Evolutionary conservation across 2,113 vertebrate species (phyloP), one percentile per base, ranked within the genome.

Genomic region (Tychaedon coryphoeus): DNA sequence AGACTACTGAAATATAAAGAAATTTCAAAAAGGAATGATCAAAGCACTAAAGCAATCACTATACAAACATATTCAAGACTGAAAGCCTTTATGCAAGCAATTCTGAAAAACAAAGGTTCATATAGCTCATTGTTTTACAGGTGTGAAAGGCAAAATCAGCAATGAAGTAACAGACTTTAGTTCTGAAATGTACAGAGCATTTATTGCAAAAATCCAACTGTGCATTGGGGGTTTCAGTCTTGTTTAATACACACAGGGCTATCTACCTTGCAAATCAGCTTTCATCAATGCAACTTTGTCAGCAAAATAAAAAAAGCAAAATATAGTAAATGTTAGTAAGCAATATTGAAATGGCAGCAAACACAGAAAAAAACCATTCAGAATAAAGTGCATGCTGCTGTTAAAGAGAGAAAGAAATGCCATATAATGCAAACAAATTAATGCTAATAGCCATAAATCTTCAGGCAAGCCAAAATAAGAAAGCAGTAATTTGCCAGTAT

Each of bases 201-300:
- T 93, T 96, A 92, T 87, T 97, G 94, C 84, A 91, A 85, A 79
- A 93, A 92, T 96, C 82, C 91, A 86, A 94, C 77, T 60, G 93
- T 76, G 96, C 96, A 97, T 96, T 94, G 79, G 78, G 97, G 98
- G 97, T 98, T 98, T 98, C 98, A 98, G 98, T 99, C 98, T 98
- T 98, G 97, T 97, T 98, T 97, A 94, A 97, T 97, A 99, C 98
- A 99, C 94, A 98, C 97, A 98, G 97, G 97, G 97, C 99, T 98
- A 98, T 99, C 99, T 99, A 99, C 99, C 99, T 99, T 99, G 99
- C 98, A 99, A 99, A 98, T 99, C 99, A 99, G 99, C 99, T 99
- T 99, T 99, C 99, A 99, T 99, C 99, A 99, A 99, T 99, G 99
- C 98, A 99, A 99, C 99, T 99, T 99, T 99, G 99, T 98, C 98